Base-by-base conservation (phyloP, 1,140 invertebrate genomes). In the Dreissena rostriformis region DNA sequence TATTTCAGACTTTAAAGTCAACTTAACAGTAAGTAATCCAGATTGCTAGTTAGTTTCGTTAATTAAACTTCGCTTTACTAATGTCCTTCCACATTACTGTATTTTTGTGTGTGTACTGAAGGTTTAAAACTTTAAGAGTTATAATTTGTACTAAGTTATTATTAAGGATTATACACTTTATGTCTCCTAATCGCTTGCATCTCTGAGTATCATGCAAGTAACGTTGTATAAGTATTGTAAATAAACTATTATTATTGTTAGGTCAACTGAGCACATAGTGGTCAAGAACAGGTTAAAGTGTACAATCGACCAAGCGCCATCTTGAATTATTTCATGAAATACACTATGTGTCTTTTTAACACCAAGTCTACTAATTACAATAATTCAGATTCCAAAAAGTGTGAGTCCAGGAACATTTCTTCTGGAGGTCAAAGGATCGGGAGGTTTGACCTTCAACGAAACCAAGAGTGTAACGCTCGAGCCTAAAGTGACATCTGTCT, bases 401-500 rank as follows among this genome's bases (percentile, higher is more conserved):
- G 17, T 61, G 57, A 24, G 17, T 19, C 17, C 57, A 67, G 61
- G 7, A 17, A 61, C 2, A n/a, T 61, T 73, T 17, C 14, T 28
- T 14, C 63, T 82, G 17, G 51, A 75, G 28, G 24, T 82, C n/a
- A 26, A n/a, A 12, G 55, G 81, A 28, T 28, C 82, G 28, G 86
- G 86, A 7, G 86, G 86, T 0, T 52, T 82, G 4, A 81, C 29
- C 1, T 86, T 84, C 82, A 72, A 53, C n/a, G 68, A 86, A 6
- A 55, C 63, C 8, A 79, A 83, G 29, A 19, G 28, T 26, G 53
- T 86, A 0, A 19, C 70, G 1, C 82, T 77, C 29, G 66, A 86
- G 24, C 22, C 53, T 19, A 87, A 87, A 57, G 82, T 74, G 52
- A 68, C 80, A 22, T 88, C 87, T 19, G 74, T 89, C 0, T 86